Conservation (phyloP, 1,140 invertebrate genomes). For the Drosophila yakuba region DNA sequence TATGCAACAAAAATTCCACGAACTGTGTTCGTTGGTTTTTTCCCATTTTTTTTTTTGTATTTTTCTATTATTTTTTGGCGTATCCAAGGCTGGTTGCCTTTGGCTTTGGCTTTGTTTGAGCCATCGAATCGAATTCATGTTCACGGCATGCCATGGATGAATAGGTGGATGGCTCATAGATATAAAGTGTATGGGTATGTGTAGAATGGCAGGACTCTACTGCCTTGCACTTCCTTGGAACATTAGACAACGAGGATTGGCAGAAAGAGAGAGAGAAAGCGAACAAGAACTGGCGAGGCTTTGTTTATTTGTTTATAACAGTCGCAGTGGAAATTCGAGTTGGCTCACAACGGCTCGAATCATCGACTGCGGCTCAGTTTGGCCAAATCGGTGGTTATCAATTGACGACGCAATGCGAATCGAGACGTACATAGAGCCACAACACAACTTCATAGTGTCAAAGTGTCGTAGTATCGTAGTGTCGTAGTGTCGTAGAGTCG, state of each 20-base stretch:
- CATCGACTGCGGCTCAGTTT: conserved; percentile 47
- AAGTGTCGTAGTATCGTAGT: too few relatives aligned
- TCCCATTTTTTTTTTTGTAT: background rate
- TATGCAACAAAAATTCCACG: conserved; percentile 15
- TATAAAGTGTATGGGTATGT: conserved; percentile 23
- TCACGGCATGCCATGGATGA: conserved; percentile 33
- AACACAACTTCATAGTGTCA: too few relatives aligned
- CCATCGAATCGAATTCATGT: conserved; percentile 60
- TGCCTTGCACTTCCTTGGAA: conserved; percentile 58
- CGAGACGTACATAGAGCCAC: conserved; percentile 13
- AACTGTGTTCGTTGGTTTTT: conserved; percentile 3
- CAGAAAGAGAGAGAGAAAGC: conserved; percentile 1
- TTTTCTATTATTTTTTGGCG: conserved; percentile 24
- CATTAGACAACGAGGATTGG: conserved; percentile 46
- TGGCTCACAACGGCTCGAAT: conserved; percentile 48
- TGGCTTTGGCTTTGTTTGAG: conserved; percentile 58
- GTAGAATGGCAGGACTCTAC: conserved; percentile 53
- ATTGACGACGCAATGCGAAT: conserved; percentile 40
- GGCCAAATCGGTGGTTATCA: conserved; percentile 35
- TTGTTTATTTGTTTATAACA: conserved; percentile 78
- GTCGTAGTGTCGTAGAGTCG: background rate
- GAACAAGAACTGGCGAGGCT: conserved; percentile 6
- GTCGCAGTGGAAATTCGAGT: conserved; percentile 51
- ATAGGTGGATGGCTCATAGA: conserved; percentile 1
- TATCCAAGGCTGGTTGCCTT: conserved; percentile 63